phyloP scores from a whole-genome alignment of 2,888 invertebrate species.

The Lumbricus terrestris region DNA sequence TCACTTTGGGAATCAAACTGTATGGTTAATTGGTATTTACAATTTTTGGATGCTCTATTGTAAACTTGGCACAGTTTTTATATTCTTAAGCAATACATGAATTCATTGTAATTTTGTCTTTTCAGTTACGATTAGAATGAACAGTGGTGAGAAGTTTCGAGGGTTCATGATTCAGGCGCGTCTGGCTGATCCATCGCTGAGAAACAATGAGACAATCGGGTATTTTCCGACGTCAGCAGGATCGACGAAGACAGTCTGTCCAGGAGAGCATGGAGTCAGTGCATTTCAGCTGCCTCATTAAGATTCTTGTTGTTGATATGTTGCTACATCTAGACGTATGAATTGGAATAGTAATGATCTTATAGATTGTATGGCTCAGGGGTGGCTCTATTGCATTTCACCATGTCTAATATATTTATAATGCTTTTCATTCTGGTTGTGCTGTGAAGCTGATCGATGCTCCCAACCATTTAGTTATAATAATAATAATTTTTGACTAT shows the following conservation, averaged over 20 bases:
- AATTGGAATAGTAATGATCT: neutral
- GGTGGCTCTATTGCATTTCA: neutral
- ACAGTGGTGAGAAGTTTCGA: conserved; percentile 16
- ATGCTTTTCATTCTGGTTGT: too few species aligned
- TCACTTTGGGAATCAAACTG: neutral
- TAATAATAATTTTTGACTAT: too few species aligned
- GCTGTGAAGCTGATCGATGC: neutral
- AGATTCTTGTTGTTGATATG: neutral
- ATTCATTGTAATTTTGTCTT: neutral
- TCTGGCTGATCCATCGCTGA: conserved; percentile 25
- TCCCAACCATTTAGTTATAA: neutral
- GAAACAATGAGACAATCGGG: conserved; percentile 26
- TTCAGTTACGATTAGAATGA: conserved; percentile 32
- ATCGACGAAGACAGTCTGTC: conserved; percentile 28
- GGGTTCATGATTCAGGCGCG: conserved; percentile 38
- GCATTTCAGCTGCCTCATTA: neutral
- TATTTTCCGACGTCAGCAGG: conserved; percentile 29
- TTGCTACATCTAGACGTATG: neutral
- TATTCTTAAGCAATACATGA: neutral
- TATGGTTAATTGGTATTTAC: neutral
- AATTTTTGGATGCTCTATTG: neutral
- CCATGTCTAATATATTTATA: neutral
- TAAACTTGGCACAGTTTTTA: neutral
- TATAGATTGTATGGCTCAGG: neutral
- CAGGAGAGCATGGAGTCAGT: conserved; percentile 24